phyloP scores from a whole-genome alignment of 2,797 vertebrate genomes.

The Agapornis canus region DNA sequence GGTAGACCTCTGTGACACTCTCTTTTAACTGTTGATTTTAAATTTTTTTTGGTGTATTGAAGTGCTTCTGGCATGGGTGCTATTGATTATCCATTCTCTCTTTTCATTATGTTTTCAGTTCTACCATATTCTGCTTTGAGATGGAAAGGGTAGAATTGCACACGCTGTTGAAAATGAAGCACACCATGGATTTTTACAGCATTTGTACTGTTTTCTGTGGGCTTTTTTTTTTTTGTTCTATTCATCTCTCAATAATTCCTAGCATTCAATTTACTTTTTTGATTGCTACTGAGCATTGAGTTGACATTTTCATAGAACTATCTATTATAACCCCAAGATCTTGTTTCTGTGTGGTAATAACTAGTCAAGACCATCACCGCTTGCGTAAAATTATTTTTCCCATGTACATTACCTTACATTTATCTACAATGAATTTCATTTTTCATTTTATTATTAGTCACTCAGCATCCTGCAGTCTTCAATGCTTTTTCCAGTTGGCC shows the following conservation, averaged over 20 bases:
- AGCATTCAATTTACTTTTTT: constrained; percentile 3
- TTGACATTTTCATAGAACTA: neutral
- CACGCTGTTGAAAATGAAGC: neutral
- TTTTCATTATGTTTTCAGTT: neutral
- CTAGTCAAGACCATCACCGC: neutral
- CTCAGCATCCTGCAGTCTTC: neutral
- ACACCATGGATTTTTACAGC: neutral
- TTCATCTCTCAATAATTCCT: neutral
- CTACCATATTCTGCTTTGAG: neutral
- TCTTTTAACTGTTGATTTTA: neutral
- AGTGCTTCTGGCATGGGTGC: neutral
- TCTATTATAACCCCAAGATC: neutral
- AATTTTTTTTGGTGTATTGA: neutral
- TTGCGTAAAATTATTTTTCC: neutral
- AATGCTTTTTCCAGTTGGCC: neutral
- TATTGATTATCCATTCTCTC: neutral
- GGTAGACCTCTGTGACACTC: neutral
- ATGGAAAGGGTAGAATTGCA: neutral
- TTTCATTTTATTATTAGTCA: neutral
- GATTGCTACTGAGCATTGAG: neutral
- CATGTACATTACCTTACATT: neutral
- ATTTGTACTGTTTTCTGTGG: neutral
- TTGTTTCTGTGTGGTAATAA: neutral
- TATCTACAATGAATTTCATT: neutral
- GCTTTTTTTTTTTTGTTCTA: neutral